Percentiles rank a stretch among this genome's conserved stretches.
phyloP scores from a whole-genome alignment of 2,113 vertebrate genomes.

The Onychostruthus taczanowskii region DNA sequence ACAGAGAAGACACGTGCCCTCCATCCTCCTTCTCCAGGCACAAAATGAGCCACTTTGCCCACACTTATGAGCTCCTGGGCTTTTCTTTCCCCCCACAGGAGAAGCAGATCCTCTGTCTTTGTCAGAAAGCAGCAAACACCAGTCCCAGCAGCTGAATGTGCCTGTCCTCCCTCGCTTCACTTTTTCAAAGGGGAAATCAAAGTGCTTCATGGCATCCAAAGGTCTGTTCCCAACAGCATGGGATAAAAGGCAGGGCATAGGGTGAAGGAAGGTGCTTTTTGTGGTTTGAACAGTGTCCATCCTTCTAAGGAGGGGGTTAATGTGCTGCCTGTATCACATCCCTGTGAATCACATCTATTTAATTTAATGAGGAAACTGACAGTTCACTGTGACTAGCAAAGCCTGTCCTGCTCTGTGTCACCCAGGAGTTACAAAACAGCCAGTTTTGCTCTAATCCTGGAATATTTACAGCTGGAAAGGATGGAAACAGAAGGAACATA shows the following conservation, averaged over 20 bases:
- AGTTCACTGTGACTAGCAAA: not conserved
- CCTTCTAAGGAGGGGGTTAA: not conserved
- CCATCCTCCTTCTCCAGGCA: not conserved
- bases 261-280: not conserved
- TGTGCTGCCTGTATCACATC: not conserved
- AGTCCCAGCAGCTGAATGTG: fast-evolving
- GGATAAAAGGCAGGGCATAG: not conserved
- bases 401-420: not conserved
- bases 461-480: not conserved
- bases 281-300: not conserved
- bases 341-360: not conserved
- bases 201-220: not conserved
- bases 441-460: not conserved
- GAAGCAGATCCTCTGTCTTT: not conserved
- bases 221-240: not conserved
- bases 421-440: not conserved
- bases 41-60: not conserved
- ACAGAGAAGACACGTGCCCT: fast-evolving
- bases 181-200: not conserved
- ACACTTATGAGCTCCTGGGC: not conserved
- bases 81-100: fast-evolving
- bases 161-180: fast-evolving
- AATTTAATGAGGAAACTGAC: not conserved
- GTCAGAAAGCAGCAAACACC: not conserved
- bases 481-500: not conserved